These are phyloP conservation scores for Bos indicus DNA, from an alignment of 2,113 vertebrate genomes.

Conservation along the genomic window DNA sequence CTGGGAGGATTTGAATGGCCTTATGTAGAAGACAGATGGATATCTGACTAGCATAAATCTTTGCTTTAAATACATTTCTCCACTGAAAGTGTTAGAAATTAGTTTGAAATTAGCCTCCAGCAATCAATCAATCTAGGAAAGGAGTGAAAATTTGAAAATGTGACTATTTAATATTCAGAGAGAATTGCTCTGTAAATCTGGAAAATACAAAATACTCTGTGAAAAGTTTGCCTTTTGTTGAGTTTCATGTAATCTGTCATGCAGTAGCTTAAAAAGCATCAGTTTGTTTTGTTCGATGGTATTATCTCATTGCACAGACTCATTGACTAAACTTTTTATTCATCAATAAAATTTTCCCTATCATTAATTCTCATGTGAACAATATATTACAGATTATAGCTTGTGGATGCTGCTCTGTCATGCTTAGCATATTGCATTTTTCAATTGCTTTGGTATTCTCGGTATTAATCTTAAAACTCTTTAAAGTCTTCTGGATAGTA, in stretches of 20 bases:
- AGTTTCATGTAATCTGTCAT: background rate
- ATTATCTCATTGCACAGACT: background rate
- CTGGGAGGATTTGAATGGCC: background rate
- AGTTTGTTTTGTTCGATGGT: background rate
- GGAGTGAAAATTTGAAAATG: background rate
- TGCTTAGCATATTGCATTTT: background rate
- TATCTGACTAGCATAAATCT: background rate
- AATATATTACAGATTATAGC: background rate
- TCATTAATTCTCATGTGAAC: background rate
- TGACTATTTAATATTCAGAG: background rate
- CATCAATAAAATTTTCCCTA: background rate
- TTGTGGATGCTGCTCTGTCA: background rate
- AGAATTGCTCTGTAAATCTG: background rate
- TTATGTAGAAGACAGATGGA: slow-evolving; percentile 16
- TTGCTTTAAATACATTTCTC: slow-evolving; percentile 32
- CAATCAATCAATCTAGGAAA: background rate
- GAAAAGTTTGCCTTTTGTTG: background rate
- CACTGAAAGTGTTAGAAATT: slow-evolving; percentile 47
- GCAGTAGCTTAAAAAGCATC: background rate
- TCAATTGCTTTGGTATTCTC: background rate
- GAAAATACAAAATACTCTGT: background rate
- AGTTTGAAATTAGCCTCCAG: slow-evolving; percentile 21
- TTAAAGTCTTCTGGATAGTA: background rate
- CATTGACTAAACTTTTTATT: background rate
- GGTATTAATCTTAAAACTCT: background rate